These are phyloP conservation scores for Cyprinus carpio DNA, from an alignment of 2,113 vertebrate genomes.

Conservation along the genomic window DNA sequence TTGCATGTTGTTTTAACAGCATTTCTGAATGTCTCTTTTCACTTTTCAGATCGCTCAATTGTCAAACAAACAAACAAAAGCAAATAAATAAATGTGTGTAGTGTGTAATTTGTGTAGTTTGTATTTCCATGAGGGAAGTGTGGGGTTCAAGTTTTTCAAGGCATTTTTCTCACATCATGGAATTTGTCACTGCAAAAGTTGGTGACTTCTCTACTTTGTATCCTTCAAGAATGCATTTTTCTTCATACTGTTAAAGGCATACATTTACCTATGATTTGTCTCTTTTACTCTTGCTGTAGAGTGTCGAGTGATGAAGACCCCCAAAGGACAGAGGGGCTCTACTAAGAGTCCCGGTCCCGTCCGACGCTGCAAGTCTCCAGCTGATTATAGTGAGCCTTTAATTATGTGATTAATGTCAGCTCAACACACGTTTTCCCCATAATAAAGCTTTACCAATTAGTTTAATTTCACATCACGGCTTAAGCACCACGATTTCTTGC, in stretches of 20 bases:
- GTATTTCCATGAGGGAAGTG: too few relatives aligned
- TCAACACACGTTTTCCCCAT: conserved; percentile 12
- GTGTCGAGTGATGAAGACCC: conserved; percentile 90
- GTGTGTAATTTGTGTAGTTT: too few relatives aligned
- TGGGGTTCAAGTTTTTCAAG: too few relatives aligned
- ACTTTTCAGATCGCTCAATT: too few relatives aligned
- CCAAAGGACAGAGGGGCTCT: conserved; percentile 84
- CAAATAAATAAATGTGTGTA: too few relatives aligned
- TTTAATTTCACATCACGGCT: not conserved
- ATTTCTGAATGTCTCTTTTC: too few relatives aligned
- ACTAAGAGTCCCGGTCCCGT: conserved; percentile 88
- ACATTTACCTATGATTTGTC: not conserved
- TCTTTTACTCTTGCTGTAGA: conserved; percentile 70
- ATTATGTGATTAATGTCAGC: conserved; percentile 47
- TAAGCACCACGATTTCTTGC: not conserved
- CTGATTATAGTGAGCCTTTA: conserved; percentile 90
- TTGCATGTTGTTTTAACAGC: too few relatives aligned
- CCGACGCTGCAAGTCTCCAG: conserved; percentile 91
- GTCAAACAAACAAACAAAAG: too few relatives aligned
- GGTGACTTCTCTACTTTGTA: not conserved
- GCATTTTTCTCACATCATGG: not conserved
- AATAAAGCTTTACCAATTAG: not conserved
- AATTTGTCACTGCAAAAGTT: not conserved
- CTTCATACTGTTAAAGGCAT: not conserved
- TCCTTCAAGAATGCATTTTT: not conserved